Evolutionary conservation across 2,888 invertebrate genomes (phyloP), one percentile per base, ranked within the genome.

Genomic region (Cepaea hortensis): DNA sequence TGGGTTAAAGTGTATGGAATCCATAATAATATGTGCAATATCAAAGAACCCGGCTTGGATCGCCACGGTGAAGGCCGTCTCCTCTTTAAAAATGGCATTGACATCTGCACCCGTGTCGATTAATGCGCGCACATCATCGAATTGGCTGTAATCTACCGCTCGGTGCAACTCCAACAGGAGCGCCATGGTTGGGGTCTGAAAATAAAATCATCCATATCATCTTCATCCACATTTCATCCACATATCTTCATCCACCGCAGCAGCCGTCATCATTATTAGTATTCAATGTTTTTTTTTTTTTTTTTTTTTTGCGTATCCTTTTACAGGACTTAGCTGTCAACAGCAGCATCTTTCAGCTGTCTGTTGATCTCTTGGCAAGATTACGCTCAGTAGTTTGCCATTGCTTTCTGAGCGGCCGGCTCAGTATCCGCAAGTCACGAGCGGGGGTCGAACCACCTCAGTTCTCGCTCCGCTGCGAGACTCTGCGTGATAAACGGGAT

Each of bases 1-100:
- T 20, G 89, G 81, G 68, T 90, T 87, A 84, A 89, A 88, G 23
- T 82, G 5, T 50, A 65, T 75, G 75, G 70, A 50, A 5, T 62
- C n/a, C 20, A 90, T 77, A 73, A 90, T 82, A 35, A 77, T n/a
- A 3, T 88, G 79, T 3, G 85, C 80, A 15, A 87, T 84, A 13
- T 87, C 68, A 13, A 65, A 76, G 72, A 72, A 48, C 18, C 81
- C 61, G 11, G 35, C 65, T 20, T 88, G 83, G 20, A 89, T 61
- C 2, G 90, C 90, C 48, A 75, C 62, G 50, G 89, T 89, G 62
- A 89, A 87, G 23, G 89, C 88, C 7, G 89, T 89, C 50, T 89
- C 88, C 13, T 87, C 86, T 73, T 72, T 76, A 35, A 77, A 81
- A 3, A 83, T n/a, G 2, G 35, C 46, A 68, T 90, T 90, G 5